Evolutionary conservation across 37 sponge, comb jelly and placozoan species (phyloP).

Genomic region (Cliona cf. orientalis): DNA sequence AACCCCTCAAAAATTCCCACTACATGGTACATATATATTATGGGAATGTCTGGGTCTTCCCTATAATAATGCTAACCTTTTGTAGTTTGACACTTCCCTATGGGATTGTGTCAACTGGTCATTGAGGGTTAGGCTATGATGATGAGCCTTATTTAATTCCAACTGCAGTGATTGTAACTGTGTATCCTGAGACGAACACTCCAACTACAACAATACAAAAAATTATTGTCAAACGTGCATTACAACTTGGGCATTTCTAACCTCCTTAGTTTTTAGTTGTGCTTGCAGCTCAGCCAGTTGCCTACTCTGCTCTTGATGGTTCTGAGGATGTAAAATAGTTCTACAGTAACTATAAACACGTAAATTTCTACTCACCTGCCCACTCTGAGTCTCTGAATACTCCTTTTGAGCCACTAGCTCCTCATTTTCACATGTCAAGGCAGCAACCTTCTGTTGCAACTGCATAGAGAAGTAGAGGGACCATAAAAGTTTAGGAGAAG

Average conservation of each 20-base stretch:
- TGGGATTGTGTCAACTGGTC: slow-evolving; percentile 30
- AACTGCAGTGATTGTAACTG: slow-evolving; percentile 26
- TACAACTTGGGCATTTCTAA: neutral
- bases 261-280: slow-evolving; percentile 28
- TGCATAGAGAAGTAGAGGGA: too few relatives aligned
- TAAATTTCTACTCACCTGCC: slow-evolving; percentile 8
- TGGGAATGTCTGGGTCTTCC: too few relatives aligned
- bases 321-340: neutral
- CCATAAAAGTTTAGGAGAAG: too few relatives aligned
- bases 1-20: too few relatives aligned
- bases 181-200: slow-evolving; percentile 16
- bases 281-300: slow-evolving; percentile 44
- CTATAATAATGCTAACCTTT: slow-evolving; percentile 31
- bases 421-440: slow-evolving; percentile 37
- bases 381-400: slow-evolving; percentile 1
- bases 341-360: neutral
- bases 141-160: slow-evolving; percentile 25
- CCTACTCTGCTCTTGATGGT: neutral
- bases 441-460: slow-evolving; percentile 41
- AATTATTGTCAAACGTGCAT: neutral
- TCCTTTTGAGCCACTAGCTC: slow-evolving; percentile 20
- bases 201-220: slow-evolving; percentile 8
- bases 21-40: neutral
- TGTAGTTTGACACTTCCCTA: neutral
- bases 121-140: slow-evolving; percentile 31